A percentile compares a stretch with the other conserved stretches of the same genome.
These are phyloP conservation scores for Atta colombica DNA, from an alignment of 1,140 invertebrate genomes.

Conservation along the genomic window DNA sequence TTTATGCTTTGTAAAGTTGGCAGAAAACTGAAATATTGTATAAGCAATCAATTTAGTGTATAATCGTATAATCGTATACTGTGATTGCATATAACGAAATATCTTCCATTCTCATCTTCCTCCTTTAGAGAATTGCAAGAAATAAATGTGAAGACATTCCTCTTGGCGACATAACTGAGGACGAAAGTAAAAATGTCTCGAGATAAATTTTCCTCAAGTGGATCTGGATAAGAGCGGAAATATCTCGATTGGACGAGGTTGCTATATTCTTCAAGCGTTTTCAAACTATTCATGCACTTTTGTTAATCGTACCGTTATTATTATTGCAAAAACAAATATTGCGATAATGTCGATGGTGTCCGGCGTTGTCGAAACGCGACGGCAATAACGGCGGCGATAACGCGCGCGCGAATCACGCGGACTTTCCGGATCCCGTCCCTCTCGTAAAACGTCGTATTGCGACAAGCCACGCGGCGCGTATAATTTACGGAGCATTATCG, in stretches of 20 bases:
- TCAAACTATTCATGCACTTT: constrained; percentile 10
- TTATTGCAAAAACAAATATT: constrained; percentile 19
- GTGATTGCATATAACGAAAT: neutral
- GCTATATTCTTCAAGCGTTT: neutral
- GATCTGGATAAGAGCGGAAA: constrained; percentile 9
- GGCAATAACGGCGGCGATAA: neutral
- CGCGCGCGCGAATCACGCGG: neutral
- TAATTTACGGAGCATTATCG: constrained; percentile 6
- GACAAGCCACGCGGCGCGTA: constrained; percentile 14
- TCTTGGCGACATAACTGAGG: neutral
- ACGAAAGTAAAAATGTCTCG: neutral
- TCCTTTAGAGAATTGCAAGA: neutral
- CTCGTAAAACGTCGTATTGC: constrained; percentile 42
- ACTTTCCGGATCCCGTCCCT: constrained; percentile 29
- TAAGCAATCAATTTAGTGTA: neutral
- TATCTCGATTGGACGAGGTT: neutral
- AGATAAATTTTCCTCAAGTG: neutral
- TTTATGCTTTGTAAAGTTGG: neutral
- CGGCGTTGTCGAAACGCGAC: constrained; percentile 32
- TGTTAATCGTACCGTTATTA: neutral
- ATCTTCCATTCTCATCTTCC: neutral
- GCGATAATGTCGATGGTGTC: constrained; percentile 22
- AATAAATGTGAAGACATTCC: neutral
- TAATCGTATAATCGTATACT: too few relatives aligned
- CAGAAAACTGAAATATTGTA: neutral